Conservation (phyloP, 2,888 invertebrate species). For the Ochlodes sylvanus region DNA sequence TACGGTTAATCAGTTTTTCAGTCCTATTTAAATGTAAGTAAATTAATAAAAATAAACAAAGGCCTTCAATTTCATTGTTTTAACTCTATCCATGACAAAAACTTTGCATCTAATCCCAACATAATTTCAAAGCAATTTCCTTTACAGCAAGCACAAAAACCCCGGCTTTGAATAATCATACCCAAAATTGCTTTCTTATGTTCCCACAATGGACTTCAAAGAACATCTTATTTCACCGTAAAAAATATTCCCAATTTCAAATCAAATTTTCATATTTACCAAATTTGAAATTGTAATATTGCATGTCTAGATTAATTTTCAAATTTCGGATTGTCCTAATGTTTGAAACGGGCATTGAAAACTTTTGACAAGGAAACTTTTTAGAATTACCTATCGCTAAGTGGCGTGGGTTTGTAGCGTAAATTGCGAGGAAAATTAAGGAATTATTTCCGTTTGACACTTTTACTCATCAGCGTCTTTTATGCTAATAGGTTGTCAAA, state of each 20-base stretch:
- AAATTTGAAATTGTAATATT: constrained; percentile 65
- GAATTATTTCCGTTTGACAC: constrained; percentile 10
- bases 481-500: constrained; percentile 6
- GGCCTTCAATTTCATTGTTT: neutral
- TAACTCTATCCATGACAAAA: neutral
- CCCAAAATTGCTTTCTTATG: constrained; percentile 38
- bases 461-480: constrained; percentile 16
- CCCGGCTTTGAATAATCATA: constrained; percentile 28
- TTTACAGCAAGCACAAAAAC: constrained; percentile 23
- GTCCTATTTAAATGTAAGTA: too few species aligned
- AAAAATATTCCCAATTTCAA: constrained; percentile 51
- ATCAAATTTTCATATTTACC: constrained; percentile 60
- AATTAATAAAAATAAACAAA: too few species aligned
- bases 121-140: constrained; percentile 28
- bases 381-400: constrained; percentile 60
- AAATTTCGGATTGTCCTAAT: constrained; percentile 55
- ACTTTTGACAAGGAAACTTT: constrained; percentile 71
- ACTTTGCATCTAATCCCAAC: constrained; percentile 7
- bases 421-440: constrained; percentile 16
- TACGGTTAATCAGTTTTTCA: too few species aligned
- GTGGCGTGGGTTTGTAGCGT: neutral
- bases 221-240: constrained; percentile 46
- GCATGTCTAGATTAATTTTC: constrained; percentile 61
- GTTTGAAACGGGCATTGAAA: constrained; percentile 57
- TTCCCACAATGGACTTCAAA: constrained; percentile 45